Percentiles rank a stretch among this genome's conserved stretches.
These are phyloP conservation scores for Neodontobutis hainanensis DNA, from an alignment of 2,113 vertebrate species.

Conservation along the genomic window DNA sequence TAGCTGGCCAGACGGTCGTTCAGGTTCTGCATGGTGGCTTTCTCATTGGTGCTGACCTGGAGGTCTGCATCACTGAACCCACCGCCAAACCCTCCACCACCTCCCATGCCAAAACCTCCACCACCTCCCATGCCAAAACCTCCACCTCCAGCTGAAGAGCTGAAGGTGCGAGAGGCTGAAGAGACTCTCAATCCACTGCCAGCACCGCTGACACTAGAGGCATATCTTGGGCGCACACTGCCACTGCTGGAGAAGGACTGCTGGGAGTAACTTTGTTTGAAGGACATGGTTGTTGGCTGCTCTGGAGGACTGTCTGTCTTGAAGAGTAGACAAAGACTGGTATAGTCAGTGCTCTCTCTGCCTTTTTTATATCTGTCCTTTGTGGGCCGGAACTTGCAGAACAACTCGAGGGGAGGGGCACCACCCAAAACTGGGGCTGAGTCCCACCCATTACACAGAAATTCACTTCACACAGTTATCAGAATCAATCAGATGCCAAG, in stretches of 20 bases:
- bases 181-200: slow-evolving; percentile 59
- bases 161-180: not conserved
- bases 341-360: slow-evolving; percentile 25
- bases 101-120: slow-evolving; percentile 4
- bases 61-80: slow-evolving; percentile 9
- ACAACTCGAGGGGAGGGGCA: slow-evolving; percentile 33
- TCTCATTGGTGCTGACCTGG: slow-evolving; percentile 80
- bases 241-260: not conserved
- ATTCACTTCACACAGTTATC: not conserved
- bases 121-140: slow-evolving; percentile 11
- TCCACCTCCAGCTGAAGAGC: not conserved
- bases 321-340: slow-evolving; percentile 51
- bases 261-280: not conserved
- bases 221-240: not conserved
- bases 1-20: slow-evolving; percentile 91
- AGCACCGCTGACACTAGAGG: slow-evolving; percentile 60
- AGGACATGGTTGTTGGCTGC: slow-evolving; percentile 35
- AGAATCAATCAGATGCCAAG: slow-evolving; percentile 7
- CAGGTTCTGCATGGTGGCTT: slow-evolving; percentile 92
- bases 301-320: slow-evolving; percentile 43
- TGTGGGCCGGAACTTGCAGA: slow-evolving; percentile 39
- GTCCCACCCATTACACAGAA: slow-evolving; percentile 14
- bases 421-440: slow-evolving; percentile 15
- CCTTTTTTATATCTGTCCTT: slow-evolving; percentile 64
- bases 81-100: slow-evolving; percentile 1